Evolutionary conservation across 2,888 invertebrate genomes (phyloP), one percentile per base, ranked within the genome.

Genomic region (Vanessa cardui): DNA sequence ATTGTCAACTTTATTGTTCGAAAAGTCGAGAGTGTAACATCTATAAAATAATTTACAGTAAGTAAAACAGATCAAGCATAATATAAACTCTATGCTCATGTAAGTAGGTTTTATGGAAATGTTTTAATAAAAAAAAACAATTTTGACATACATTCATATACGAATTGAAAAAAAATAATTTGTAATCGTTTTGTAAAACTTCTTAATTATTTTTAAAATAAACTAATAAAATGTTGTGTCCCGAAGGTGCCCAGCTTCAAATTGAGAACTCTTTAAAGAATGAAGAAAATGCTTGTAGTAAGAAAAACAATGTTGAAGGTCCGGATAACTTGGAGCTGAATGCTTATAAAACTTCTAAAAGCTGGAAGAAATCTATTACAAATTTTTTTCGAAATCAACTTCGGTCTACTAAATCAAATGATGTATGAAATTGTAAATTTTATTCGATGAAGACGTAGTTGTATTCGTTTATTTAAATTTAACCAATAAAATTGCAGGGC

Each of bases 311-410:
- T 73, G 71, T 82, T 49, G 89, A 88, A 77, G 88, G 85, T 58
- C 77, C 82, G 62, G 80, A 79, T 69, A 82, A 77, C 75, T 69
- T 85, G 73, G 91, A 90, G 74, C 76, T 90, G 72, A 81, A 80
- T 74, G 85, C 89, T 26, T 90, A 80, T 61, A 92, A 84, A 82
- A 84, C 83, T 76, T 85, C 87, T 16, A 92, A 86, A 74, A 88
- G 85, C 62, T 92, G 92, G 92, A 92, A 90, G 76, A 92, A 90
- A 74, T 90, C 92, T 46, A 83, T 92, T 62, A 80, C 90, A 3
- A 90, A 87, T 76, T 92, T 92, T 77, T 92, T 92, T 79, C 85
- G 90, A 56, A 85, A 87, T 74, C 90, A 89, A 75, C 80, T 87
- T 66, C 87, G 91, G 58, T 86, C 91, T 60, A 87, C 90, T 5